These are phyloP conservation scores for Mimachlamys varia DNA, from an alignment of 2,888 invertebrate species.

Conservation along the genomic window DNA sequence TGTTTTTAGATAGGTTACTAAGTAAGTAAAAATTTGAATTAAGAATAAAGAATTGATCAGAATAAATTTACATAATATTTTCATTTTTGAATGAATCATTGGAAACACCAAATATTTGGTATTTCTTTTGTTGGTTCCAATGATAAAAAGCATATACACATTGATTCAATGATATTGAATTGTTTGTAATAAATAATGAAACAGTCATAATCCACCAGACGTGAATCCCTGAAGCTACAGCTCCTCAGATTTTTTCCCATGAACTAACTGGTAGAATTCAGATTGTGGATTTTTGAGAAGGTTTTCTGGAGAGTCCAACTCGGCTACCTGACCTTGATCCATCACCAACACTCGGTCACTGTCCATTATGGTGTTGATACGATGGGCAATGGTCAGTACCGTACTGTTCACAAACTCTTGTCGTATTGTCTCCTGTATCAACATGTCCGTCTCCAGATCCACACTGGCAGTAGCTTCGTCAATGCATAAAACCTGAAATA, in stretches of 20 bases:
- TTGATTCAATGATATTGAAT: too few species aligned
- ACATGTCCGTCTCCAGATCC: slow-evolving; percentile 90
- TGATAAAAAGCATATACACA: too few species aligned
- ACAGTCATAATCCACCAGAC: too few species aligned
- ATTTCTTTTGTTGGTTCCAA: too few species aligned
- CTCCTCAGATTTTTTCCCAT: slow-evolving; percentile 50
- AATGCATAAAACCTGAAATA: slow-evolving; percentile 83
- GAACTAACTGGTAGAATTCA: slow-evolving; percentile 72
- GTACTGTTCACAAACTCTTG: slow-evolving; percentile 76
- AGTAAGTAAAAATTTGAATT: too few species aligned
- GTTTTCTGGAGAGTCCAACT: slow-evolving; percentile 78
- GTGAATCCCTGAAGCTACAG: too few species aligned
- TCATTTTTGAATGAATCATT: too few species aligned
- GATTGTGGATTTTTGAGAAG: slow-evolving; percentile 72
- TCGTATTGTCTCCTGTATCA: slow-evolving; percentile 77
- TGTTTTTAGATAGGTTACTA: too few species aligned
- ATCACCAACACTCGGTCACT: slow-evolving; percentile 80
- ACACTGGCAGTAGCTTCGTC: slow-evolving; percentile 97
- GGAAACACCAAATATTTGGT: too few species aligned
- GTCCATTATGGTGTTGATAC: slow-evolving; percentile 77
- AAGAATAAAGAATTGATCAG: too few species aligned
- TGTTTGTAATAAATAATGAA: too few species aligned
- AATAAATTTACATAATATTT: too few species aligned
- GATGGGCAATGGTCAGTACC: slow-evolving; percentile 80
- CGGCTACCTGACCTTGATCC: slow-evolving; percentile 77